These are phyloP conservation scores for Anorthoa munda DNA, from an alignment of 2,888 invertebrate species.

Conservation along the genomic window DNA sequence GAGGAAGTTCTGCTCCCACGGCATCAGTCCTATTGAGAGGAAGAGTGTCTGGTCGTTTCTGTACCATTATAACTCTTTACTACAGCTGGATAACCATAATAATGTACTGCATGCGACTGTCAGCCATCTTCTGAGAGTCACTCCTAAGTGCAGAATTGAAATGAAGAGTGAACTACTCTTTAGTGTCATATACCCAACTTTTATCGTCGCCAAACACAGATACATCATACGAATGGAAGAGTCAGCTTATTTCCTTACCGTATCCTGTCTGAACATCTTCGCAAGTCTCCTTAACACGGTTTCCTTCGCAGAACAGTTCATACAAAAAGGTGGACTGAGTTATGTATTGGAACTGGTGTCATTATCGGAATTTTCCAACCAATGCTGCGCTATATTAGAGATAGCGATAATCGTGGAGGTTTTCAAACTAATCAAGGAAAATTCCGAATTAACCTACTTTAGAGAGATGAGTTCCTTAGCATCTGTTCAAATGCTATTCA, in stretches of 20 bases:
- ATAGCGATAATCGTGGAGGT: conserved; percentile 92
- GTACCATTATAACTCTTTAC: conserved; percentile 90
- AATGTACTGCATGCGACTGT: conserved; percentile 90
- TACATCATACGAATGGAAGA: conserved; percentile 87
- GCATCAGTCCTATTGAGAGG: conserved; percentile 78
- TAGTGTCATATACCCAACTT: conserved; percentile 91
- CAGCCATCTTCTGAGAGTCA: conserved; percentile 91
- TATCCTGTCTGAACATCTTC: conserved; percentile 91
- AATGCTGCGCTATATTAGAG: conserved; percentile 92
- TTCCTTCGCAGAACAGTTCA: conserved; percentile 91
- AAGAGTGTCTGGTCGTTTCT: conserved; percentile 90
- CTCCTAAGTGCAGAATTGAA: conserved; percentile 89
- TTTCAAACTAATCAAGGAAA: conserved; percentile 84
- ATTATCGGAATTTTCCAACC: conserved; percentile 90
- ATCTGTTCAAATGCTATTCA: conserved; percentile 86
- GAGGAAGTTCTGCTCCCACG: conserved; percentile 79
- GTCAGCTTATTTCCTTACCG: conserved; percentile 90
- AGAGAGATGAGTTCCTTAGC: conserved; percentile 83
- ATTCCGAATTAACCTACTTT: conserved; percentile 77
- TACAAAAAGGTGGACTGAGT: conserved; percentile 90
- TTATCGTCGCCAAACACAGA: conserved; percentile 89
- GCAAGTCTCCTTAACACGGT: conserved; percentile 90
- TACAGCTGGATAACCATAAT: conserved; percentile 89
- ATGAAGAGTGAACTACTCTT: conserved; percentile 91
- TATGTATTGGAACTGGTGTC: conserved; percentile 90